These are phyloP conservation scores for Penelope pileata DNA, from an alignment of 2,113 vertebrate species.

Conservation along the genomic window DNA sequence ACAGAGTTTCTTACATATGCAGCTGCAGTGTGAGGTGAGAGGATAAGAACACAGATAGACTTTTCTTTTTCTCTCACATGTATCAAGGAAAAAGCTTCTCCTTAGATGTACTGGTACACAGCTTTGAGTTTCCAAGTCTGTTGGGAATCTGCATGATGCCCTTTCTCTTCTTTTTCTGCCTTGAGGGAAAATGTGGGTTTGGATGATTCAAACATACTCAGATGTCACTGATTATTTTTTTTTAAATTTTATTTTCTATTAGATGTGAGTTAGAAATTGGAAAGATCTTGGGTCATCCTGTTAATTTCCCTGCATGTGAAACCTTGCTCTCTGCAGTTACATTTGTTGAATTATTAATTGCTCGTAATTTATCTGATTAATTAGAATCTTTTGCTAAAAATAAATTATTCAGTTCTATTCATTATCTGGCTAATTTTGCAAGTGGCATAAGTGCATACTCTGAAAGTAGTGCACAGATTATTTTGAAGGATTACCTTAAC, in stretches of 20 bases:
- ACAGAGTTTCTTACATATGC: fast-evolving
- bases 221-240: not conserved
- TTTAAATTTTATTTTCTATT: conserved; percentile 15
- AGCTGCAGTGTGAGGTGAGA: not conserved
- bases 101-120: not conserved
- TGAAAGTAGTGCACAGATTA: not conserved
- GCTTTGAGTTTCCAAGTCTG: not conserved
- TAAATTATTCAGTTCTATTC: conserved; percentile 58
- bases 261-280: not conserved
- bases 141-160: not conserved
- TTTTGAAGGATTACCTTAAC: not conserved
- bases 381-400: conserved; percentile 45
- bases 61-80: not conserved
- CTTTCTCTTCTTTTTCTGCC: not conserved
- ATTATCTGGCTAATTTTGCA: conserved; percentile 26
- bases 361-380: conserved; percentile 54
- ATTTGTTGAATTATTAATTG: conserved; percentile 58
- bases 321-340: conserved; percentile 1
- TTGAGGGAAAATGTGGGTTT: not conserved
- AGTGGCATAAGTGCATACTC: not conserved
- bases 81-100: not conserved
- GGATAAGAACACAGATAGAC: not conserved
- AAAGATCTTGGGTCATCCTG: not conserved
- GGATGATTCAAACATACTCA: not conserved
- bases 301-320: conserved; percentile 4